Evolutionary conservation across 2,113 vertebrate genomes (phyloP).

Genomic region (Apeltes quadracus): DNA sequence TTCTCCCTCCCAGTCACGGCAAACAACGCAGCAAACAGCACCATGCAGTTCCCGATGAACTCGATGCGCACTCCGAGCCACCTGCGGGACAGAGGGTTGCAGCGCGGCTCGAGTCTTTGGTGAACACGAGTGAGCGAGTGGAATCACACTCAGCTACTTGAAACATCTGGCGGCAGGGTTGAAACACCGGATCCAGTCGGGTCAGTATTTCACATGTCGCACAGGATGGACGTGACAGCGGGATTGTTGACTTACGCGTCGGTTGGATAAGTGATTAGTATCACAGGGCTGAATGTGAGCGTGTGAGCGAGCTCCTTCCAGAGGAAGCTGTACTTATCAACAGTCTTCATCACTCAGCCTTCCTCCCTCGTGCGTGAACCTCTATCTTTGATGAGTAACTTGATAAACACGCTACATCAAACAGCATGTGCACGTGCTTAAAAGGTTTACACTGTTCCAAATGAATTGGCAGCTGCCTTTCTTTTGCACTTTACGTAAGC

Average conservation of each 20-base stretch:
- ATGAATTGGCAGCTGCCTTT: background rate
- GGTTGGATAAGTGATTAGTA: background rate
- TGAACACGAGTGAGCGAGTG: background rate
- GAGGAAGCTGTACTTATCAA: background rate
- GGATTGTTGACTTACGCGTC: background rate
- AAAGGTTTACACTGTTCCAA: background rate
- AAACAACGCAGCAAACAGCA: slow-evolving; percentile 93
- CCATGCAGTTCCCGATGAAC: slow-evolving; percentile 93
- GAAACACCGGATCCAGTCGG: background rate
- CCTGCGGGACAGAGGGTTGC: slow-evolving; percentile 71
- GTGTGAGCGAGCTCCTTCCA: too few relatives aligned
- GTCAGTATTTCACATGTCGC: too few relatives aligned
- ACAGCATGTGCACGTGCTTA: background rate
- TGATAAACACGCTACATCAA: background rate
- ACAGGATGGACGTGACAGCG: background rate
- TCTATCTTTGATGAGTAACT: background rate
- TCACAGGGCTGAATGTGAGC: background rate
- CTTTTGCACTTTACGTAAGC: background rate
- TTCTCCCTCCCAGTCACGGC: slow-evolving; percentile 86
- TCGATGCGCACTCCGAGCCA: slow-evolving; percentile 93
- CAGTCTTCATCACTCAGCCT: background rate
- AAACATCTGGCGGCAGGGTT: slow-evolving; percentile 7
- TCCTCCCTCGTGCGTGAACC: background rate
- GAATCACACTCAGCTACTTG: background rate
- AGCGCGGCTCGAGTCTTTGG: background rate